Evolutionary conservation across 2,797 vertebrate genomes (phyloP), one percentile per base, ranked within the genome.

Genomic region (Clarias fuscus): DNA sequence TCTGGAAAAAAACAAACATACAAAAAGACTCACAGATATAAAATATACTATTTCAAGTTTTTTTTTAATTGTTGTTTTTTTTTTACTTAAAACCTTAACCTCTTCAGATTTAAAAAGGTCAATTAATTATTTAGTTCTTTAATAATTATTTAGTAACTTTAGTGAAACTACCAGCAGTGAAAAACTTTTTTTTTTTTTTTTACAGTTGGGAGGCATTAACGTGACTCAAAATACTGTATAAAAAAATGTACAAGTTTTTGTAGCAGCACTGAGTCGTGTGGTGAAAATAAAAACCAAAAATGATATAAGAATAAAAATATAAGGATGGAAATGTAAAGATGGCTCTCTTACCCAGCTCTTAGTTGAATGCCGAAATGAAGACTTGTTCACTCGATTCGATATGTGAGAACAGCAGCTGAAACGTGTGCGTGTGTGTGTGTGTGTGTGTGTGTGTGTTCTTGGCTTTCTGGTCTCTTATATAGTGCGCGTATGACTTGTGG

Each of bases 381-480:
- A 67, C 13, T 11, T 1, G 22, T 56, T 76, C n/a, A 30, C 53
- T 14, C 10, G 48, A 56, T 53, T 75, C 14, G 48, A 75, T 53
- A 75, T 56, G 24, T 53, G 48, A 59, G 79, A 62, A 75, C 48
- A 30, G 70, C 71, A 86, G 30, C 53, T 56, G 53, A 59, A 59
- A 83, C 2, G 7, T 59, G 84, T 75, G 53, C 56, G 73, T 76
- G 65, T 68, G 67, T 37, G 72, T 90, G 82, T 75, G 53, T 75
- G 73, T 76, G 65, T 68, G 67, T 37, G 72, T 90, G 82, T 84
- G 88, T 73, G 84, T 68, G 82, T 40, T 85, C 71, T 71, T 83
- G 77, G 84, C 86, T 61, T 85, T 67, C 62, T 65, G 76, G 53
- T 53, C 81, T 84, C 90, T 91, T 91, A 90, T 91, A 92, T 91